Base-by-base conservation (phyloP, 2,113 vertebrate species). In the Struthio camelus region DNA sequence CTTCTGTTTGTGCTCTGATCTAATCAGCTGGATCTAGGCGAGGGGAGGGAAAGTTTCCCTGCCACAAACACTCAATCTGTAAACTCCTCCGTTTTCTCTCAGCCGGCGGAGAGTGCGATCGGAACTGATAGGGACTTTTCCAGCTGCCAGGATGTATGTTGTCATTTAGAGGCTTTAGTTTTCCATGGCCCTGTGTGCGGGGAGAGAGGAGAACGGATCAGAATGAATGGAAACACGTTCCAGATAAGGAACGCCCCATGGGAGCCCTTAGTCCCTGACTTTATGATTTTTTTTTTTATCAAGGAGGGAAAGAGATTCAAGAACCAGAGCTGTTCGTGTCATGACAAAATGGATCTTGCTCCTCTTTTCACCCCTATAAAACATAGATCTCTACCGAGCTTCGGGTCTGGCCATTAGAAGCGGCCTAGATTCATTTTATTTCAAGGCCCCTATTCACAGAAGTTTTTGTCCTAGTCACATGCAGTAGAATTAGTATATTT, bases 1-100 rank as follows among this genome's bases (percentile, higher is more conserved):
- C 88, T 93, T 92, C 96, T 89, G 85, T 67, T 93, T 90, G 44
- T 50, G 56, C 77, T 94, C 93, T 82, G 61, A 73, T 96, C 71
- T 88, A 88, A 94, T 95, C 89, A 95, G 72, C 50, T 78, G 73
- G 61, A 80, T 38, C 40, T 54, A 50, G 77, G 76, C 85, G 50
- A 87, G 28, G 32, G 42, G 70, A 84, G 69, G 72, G 84, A 85
- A 90, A 94, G 76, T 48, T 76, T 87, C 40, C 24, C 87, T 92
- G 94, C 91, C 96, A 88, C 79, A 95, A 87, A 94, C 36, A 59
- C 58, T 95, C 81, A 79, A 5, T 58, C 53, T 75, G 53, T 72
- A 86, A 90, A 80, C 30, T 24, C 38, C 42, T 80, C 25, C 30
- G 7, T 86, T 94, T 85, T 73, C 59, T 51, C 36, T 91, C 51